Conservation (phyloP, 2,888 invertebrate species). For the Torymus auratus region DNA sequence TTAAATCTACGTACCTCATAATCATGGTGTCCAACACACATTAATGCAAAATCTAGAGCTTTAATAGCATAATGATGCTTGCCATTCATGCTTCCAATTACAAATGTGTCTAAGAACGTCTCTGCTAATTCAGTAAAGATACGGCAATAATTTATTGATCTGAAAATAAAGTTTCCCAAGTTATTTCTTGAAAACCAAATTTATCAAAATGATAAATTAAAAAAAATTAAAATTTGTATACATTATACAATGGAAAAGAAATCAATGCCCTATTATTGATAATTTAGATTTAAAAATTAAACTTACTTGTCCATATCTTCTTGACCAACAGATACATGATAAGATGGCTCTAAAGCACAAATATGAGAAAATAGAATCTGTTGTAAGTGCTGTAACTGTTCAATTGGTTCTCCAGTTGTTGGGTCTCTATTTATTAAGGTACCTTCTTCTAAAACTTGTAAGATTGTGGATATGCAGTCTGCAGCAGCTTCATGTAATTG, state of each 20-base stretch:
- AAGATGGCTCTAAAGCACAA: conserved; percentile 87
- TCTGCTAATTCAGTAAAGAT: conserved; percentile 97
- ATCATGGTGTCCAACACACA: conserved; percentile 97
- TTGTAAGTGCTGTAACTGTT: conserved; percentile 83
- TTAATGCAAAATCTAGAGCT: conserved; percentile 91
- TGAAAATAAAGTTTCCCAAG: conserved; percentile 65
- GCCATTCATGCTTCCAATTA: conserved; percentile 80
- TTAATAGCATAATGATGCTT: conserved; percentile 87
- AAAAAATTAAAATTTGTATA: too few species aligned
- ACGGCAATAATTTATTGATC: conserved; percentile 93
- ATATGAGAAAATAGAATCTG: conserved; percentile 89
- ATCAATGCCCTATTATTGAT: too few species aligned
- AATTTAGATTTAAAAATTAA: not conserved
- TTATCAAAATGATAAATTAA: too few species aligned
- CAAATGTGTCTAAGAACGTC: conserved; percentile 90
- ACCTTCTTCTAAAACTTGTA: conserved; percentile 87
- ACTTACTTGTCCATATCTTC: conserved; percentile 92
- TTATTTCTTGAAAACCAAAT: too few species aligned
- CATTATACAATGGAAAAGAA: too few species aligned
- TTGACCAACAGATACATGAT: conserved; percentile 92
- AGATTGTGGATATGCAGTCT: conserved; percentile 91
- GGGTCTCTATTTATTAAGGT: conserved; percentile 64
- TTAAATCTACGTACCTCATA: conserved; percentile 87
- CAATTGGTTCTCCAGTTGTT: conserved; percentile 79
- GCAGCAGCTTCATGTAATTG: conserved; percentile 92